Conservation (phyloP, 2,888 invertebrate genomes). For the Lepidocyrtoides sp. region DNA sequence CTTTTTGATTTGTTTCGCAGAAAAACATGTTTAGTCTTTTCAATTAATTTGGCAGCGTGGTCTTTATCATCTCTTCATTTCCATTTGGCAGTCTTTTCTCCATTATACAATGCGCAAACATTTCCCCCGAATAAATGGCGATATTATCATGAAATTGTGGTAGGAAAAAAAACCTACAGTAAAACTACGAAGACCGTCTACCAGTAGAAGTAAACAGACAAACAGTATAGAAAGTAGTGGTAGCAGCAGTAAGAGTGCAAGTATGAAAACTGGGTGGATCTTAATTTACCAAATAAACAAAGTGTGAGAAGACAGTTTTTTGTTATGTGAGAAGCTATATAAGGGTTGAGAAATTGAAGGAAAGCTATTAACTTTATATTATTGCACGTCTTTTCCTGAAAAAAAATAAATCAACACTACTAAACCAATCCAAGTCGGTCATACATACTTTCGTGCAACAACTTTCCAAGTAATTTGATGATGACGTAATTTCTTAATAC, state of each 20-base stretch:
- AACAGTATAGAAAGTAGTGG: conserved; percentile 7
- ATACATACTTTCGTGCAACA: too few relatives aligned
- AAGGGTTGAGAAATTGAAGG: background rate
- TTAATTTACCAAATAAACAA: conserved; percentile 18
- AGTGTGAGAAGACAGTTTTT: background rate
- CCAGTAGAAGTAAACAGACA: conserved; percentile 8
- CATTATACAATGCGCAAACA: too few relatives aligned
- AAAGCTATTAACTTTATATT: background rate
- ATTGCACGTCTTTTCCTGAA: background rate
- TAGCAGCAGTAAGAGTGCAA: background rate
- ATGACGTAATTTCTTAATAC: conserved; percentile 19
- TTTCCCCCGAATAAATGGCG: background rate
- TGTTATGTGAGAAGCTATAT: background rate
- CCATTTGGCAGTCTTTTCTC: background rate
- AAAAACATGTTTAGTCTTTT: conserved; percentile 29
- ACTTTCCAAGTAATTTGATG: background rate
- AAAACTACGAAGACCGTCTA: background rate
- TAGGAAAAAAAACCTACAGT: background rate
- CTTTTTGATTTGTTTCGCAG: background rate
- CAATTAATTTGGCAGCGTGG: conserved; percentile 30
- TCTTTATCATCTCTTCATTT: background rate
- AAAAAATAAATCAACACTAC: background rate
- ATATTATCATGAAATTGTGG: background rate
- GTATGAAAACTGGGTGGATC: conserved; percentile 35
- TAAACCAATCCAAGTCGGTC: too few relatives aligned